Evolutionary conservation across 2,888 invertebrate species (phyloP).

Genomic region (Sphecodes monilicornis): DNA sequence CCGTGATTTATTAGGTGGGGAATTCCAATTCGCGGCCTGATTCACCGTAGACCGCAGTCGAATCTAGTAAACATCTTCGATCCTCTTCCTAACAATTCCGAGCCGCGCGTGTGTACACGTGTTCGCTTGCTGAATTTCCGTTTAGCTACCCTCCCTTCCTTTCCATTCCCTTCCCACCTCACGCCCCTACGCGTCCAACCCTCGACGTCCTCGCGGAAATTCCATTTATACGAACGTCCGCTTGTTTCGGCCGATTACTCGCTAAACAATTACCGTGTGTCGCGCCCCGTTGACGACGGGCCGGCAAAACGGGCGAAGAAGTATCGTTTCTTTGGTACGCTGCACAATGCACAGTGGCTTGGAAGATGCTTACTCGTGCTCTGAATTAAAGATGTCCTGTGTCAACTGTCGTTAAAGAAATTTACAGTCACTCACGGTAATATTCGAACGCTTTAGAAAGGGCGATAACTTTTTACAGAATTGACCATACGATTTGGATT

Average conservation of each 20-base stretch:
- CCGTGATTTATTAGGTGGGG: conserved; percentile 76
- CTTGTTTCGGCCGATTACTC: conserved; percentile 33
- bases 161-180: not conserved
- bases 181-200: not conserved
- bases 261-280: conserved; percentile 38
- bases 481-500: too few species aligned
- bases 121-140: conserved; percentile 26
- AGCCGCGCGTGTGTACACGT: not conserved
- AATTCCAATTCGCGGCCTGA: conserved; percentile 75
- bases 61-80: conserved; percentile 75
- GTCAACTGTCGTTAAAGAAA: not conserved
- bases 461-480: too few species aligned
- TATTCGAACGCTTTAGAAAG: too few species aligned
- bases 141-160: not conserved
- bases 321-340: not conserved
- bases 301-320: conserved; percentile 5
- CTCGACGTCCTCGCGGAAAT: conserved; percentile 12
- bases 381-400: not conserved
- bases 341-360: not conserved
- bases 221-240: conserved; percentile 28
- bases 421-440: too few species aligned
- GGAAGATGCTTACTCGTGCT: not conserved
- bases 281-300: not conserved
- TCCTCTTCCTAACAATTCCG: conserved; percentile 46
- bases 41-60: conserved; percentile 61